Base-by-base conservation (phyloP, 35 echinoderm and acorn worm species). In the Stichopus chloronotus region DNA sequence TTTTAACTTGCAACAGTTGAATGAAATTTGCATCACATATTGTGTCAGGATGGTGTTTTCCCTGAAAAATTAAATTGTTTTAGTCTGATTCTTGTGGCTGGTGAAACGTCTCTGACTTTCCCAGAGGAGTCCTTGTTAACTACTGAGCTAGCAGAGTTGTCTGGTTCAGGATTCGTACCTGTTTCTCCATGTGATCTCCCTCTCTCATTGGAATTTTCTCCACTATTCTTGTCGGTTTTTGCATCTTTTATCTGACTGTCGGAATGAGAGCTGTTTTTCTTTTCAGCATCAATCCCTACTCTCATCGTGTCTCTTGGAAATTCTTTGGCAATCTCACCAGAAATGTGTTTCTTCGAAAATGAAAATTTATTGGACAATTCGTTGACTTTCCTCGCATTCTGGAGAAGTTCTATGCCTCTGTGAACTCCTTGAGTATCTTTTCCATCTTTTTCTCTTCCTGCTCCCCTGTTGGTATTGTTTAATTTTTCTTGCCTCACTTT, bases 331-430 rank as follows among this genome's bases (percentile, higher is more conserved):
- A 88, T 17, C n/a, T 52, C 63, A 25, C 25, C 22, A 6, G 8
- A 22, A 12, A 25, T 57, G 52, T 23, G 23, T 60, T 61, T 88
- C 86, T 88, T 88, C 57, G 16, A 56, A 88, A 88, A 88, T 0
- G 86, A 88, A 69, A 88, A 88, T 20, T 69, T 60, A 16, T 88
- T 88, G 5, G 86, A 63, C 14, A 88, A 61, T 23, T 88, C 86
- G 8, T 30, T 57, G 7, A 63, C 80, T 83, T 83, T 56, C 55
- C 55, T 83, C 52, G 20, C 58, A 6, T 88, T 69, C n/a, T 22
- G 23, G 20, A 88, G 17, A 7, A 69, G 61, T 6, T 88, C 58
- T 22, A 69, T 9, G 4, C 86, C 57, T 19, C 61, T 10, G 25
- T 88, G 86, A 83, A 52, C 52, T 65, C 61, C 23, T 12, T 12